phyloP scores from a whole-genome alignment of 2,888 invertebrate genomes.

The Nomada lathburiana region DNA sequence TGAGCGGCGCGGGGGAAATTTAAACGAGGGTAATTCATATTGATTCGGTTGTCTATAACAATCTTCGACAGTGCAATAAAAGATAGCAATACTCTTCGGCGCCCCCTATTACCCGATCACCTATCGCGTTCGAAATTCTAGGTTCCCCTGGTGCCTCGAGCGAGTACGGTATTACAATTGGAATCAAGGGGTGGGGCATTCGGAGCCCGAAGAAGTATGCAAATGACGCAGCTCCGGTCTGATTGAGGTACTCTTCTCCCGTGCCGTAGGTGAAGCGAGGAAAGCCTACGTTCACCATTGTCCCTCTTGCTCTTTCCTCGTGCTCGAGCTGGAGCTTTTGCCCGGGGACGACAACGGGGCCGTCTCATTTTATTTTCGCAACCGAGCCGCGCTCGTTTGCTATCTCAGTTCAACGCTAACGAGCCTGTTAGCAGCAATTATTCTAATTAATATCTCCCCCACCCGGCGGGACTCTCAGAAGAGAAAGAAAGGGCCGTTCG shows the following conservation, averaged over 20 bases:
- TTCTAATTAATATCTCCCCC: conserved; percentile 84
- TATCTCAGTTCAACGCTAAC: conserved; percentile 83
- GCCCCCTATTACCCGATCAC: no score
- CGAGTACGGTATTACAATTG: background rate
- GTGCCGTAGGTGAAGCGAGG: conserved; percentile 51
- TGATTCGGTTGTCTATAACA: background rate
- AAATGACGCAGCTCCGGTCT: conserved; percentile 73
- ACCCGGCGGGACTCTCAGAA: conserved; percentile 56
- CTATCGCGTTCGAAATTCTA: background rate
- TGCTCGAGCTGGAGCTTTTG: conserved; percentile 49
- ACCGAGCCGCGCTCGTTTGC: conserved; percentile 78
- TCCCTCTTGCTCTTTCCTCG: conserved; percentile 23
- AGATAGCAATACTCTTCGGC: no score
- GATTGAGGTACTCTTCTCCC: conserved; percentile 73
- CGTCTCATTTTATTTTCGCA: conserved; percentile 78
- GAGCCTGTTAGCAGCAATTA: conserved; percentile 84
- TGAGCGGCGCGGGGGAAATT: background rate
- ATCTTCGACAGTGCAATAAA: no score
- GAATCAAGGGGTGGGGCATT: conserved; percentile 65
- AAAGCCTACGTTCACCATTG: conserved; percentile 16
- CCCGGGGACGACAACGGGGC: conserved; percentile 54
- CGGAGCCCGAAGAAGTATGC: conserved; percentile 79
- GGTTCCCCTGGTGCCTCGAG: background rate
- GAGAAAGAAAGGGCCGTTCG: conserved; percentile 18
- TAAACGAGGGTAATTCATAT: background rate